A percentile compares a stretch with the other conserved stretches of the same genome.
Evolutionary conservation across 2,797 vertebrate genomes (phyloP).

Genomic region (Choloepus didactylus): DNA sequence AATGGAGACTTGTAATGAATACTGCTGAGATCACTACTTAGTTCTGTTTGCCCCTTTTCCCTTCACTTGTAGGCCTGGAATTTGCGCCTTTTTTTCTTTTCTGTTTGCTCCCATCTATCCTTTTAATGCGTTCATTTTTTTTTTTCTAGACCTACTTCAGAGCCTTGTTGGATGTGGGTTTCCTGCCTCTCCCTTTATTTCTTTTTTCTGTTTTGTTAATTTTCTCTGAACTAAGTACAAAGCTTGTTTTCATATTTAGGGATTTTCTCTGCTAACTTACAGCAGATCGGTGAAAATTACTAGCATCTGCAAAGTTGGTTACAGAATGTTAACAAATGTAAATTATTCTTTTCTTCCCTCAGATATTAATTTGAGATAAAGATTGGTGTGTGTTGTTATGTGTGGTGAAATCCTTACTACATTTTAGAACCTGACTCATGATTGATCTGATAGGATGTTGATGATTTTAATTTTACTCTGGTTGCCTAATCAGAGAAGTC

Average conservation of each 20-base stretch:
- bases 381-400: not conserved
- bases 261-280: not conserved
- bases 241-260: conserved; percentile 50
- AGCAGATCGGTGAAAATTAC: not conserved
- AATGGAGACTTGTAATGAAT: not conserved
- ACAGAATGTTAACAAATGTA: not conserved
- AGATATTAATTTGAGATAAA: not conserved
- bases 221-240: not conserved
- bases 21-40: not conserved
- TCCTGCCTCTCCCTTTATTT: not conserved
- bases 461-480: not conserved
- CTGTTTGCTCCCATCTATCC: not conserved
- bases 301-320: not conserved
- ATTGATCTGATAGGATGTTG: not conserved
- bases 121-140: not conserved
- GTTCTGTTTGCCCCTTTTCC: not conserved
- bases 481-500: not conserved
- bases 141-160: not conserved
- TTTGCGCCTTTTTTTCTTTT: not conserved
- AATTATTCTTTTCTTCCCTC: not conserved
- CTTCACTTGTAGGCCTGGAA: not conserved
- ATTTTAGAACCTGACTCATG: not conserved
- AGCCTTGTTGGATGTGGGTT: not conserved
- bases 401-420: not conserved
- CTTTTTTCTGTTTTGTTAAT: not conserved